phyloP scores from a whole-genome alignment of 2,113 vertebrate species.

The Cygnus buccinator region DNA sequence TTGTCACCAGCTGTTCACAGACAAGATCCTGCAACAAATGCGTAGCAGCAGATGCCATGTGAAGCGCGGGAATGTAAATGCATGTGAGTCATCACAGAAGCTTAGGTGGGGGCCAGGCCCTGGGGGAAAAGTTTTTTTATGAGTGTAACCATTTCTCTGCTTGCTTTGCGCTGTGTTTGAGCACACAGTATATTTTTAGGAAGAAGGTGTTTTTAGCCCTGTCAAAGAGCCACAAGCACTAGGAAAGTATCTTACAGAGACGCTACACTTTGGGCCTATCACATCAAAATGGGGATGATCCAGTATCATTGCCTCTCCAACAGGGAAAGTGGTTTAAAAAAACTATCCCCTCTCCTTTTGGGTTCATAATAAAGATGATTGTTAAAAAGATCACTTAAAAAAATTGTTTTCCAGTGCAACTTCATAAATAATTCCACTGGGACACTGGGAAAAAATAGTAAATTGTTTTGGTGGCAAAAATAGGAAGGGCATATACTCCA shows the following conservation, averaged over 20 bases:
- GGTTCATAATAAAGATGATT: not conserved
- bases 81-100: not conserved
- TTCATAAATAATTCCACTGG: not conserved
- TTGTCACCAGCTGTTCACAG: conserved; percentile 62
- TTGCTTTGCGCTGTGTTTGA: not conserved
- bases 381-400: not conserved
- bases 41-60: conserved; percentile 34
- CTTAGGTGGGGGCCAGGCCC: not conserved
- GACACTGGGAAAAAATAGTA: not conserved
- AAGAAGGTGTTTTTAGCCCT: not conserved
- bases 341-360: not conserved
- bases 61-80: conserved; percentile 4
- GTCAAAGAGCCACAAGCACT: not conserved
- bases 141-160: not conserved
- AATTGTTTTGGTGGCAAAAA: not conserved
- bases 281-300: not conserved
- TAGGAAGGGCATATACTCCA: not conserved
- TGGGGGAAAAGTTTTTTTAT: not conserved
- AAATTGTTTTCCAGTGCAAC: not conserved
- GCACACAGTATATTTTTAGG: not conserved
- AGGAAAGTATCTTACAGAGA: not conserved
- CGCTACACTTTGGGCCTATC: not conserved
- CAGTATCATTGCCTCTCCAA: not conserved
- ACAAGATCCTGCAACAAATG: conserved; percentile 49
- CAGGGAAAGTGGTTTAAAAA: not conserved